These are phyloP conservation scores for Melanotaenia trifasciata DNA, from an alignment of 2,797 vertebrate genomes.

Conservation along the genomic window DNA sequence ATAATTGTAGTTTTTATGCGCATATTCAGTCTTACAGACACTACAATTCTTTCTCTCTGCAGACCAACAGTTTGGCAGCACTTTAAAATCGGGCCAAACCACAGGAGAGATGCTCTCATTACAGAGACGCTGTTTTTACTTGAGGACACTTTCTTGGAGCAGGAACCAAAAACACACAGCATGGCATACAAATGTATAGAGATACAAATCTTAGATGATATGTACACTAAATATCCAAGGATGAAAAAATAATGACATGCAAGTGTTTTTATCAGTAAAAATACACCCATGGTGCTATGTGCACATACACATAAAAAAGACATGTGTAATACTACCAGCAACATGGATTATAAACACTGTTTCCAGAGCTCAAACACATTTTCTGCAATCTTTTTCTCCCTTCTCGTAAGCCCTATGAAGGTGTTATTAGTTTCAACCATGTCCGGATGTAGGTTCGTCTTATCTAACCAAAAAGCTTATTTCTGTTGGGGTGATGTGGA, in stretches of 20 bases:
- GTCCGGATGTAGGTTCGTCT: slow-evolving; percentile 28
- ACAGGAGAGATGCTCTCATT: slow-evolving; percentile 73
- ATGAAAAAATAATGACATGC: background rate
- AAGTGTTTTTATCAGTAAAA: slow-evolving; percentile 1
- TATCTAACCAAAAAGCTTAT: slow-evolving; percentile 35
- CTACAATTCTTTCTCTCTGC: slow-evolving; percentile 18
- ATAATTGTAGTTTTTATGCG: background rate
- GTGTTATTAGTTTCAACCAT: background rate
- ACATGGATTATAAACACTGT: background rate
- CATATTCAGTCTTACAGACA: background rate
- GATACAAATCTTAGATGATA: slow-evolving; percentile 17
- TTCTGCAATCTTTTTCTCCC: slow-evolving; percentile 9
- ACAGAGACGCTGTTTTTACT: slow-evolving; percentile 56
- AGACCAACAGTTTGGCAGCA: slow-evolving; percentile 43
- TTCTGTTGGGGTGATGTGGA: slow-evolving; percentile 11
- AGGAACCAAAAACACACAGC: slow-evolving; percentile 32
- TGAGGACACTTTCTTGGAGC: slow-evolving; percentile 40
- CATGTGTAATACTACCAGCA: background rate
- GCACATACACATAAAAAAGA: background rate
- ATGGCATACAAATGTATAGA: slow-evolving; percentile 26
- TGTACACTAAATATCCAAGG: background rate
- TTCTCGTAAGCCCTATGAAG: slow-evolving; percentile 12
- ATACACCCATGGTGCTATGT: background rate
- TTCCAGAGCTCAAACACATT: slow-evolving; percentile 11
- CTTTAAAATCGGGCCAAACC: slow-evolving; percentile 66